These are phyloP conservation scores for Chloroceryle inda DNA, from an alignment of 2,797 vertebrate species.

Conservation along the genomic window DNA sequence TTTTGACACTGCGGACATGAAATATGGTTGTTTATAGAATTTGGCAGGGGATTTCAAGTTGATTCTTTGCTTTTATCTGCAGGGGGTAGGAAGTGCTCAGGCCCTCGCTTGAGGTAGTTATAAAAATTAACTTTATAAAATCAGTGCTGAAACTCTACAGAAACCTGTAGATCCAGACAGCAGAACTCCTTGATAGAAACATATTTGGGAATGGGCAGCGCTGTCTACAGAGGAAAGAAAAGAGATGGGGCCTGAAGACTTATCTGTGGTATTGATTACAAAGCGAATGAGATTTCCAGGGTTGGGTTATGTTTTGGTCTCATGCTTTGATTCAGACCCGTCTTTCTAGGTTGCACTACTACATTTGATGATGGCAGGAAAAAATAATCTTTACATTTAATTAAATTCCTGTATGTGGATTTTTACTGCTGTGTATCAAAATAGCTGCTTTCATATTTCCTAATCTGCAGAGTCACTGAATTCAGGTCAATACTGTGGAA, in stretches of 20 bases:
- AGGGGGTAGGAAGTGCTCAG: constrained; percentile 16
- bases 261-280: fast-evolving
- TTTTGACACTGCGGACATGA: background rate
- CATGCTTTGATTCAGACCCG: background rate
- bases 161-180: background rate
- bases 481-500: background rate
- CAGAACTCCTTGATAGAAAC: background rate
- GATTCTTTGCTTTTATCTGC: constrained; percentile 31
- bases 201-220: background rate
- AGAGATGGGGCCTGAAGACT: background rate
- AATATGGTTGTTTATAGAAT: constrained; percentile 6
- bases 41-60: constrained; percentile 16
- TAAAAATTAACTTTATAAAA: constrained; percentile 54
- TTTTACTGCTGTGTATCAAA: background rate
- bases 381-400: background rate
- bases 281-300: background rate
- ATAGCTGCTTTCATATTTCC: background rate
- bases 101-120: background rate
- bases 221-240: background rate
- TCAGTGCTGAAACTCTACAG: background rate
- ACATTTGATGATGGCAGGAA: background rate
- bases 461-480: background rate
- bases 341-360: background rate
- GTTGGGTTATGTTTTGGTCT: background rate
- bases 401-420: background rate